These are phyloP conservation scores for Drosophila malerkotliana DNA, from an alignment of 1,140 invertebrate species.

Conservation along the genomic window DNA sequence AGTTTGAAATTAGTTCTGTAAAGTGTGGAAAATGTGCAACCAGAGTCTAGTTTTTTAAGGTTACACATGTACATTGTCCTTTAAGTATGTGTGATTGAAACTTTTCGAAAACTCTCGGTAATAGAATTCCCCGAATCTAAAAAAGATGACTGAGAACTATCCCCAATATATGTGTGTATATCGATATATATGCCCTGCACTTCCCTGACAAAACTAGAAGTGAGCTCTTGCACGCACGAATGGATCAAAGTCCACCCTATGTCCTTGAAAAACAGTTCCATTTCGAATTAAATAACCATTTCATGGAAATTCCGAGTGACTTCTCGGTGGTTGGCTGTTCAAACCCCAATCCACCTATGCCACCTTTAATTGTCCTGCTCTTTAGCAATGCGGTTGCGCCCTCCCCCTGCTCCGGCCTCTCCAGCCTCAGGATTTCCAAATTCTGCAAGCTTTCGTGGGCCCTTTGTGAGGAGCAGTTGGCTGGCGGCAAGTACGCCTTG, in stretches of 20 bases:
- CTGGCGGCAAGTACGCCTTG: slow-evolving; percentile 66
- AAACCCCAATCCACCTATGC: slow-evolving; percentile 2
- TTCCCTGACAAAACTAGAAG: too few species aligned
- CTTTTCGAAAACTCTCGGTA: too few species aligned
- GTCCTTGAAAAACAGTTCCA: too few species aligned
- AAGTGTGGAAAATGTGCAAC: slow-evolving; percentile 26
- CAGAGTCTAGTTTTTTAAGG: neutral
- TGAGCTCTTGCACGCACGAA: too few species aligned
- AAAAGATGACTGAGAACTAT: too few species aligned
- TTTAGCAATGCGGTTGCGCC: slow-evolving; percentile 13
- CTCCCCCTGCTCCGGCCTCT: neutral
- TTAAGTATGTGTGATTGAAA: too few species aligned
- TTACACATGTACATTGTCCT: too few species aligned
- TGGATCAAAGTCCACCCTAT: too few species aligned
- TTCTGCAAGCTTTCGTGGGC: slow-evolving; percentile 9
- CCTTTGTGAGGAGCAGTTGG: slow-evolving; percentile 42
- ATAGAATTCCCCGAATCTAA: too few species aligned
- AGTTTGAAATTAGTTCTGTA: slow-evolving; percentile 53
- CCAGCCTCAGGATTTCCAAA: neutral
- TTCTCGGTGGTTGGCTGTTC: too few species aligned
- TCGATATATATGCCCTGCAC: too few species aligned
- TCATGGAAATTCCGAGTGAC: neutral
- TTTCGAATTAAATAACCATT: neutral
- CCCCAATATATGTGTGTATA: too few species aligned
- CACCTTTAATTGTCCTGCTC: slow-evolving; percentile 48